Percentiles rank a stretch among this genome's conserved stretches.
Evolutionary conservation across 2,113 vertebrate species (phyloP).

Genomic region (Thomomys bottae): DNA sequence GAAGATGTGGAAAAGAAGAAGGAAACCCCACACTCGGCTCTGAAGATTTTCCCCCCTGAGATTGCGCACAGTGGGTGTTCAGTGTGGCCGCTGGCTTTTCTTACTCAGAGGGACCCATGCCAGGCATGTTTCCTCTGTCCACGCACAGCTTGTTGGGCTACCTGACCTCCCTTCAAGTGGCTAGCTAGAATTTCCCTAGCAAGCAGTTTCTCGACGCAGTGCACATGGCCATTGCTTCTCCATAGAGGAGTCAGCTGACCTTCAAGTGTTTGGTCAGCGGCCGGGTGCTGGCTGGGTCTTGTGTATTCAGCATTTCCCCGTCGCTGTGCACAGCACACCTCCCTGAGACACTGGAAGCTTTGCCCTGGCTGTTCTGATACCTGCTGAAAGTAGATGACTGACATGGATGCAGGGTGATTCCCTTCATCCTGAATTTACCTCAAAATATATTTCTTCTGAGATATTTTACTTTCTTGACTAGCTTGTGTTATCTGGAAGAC

Average conservation of each 20-base stretch:
- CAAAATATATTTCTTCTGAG: not conserved
- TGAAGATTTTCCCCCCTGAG: not conserved
- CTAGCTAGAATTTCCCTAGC: not conserved
- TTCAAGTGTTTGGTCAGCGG: not conserved
- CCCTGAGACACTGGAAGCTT: not conserved
- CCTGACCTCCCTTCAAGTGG: not conserved
- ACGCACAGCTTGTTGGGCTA: not conserved
- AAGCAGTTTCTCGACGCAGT: accelerated
- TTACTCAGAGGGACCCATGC: too few relatives aligned
- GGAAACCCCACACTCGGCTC: not conserved
- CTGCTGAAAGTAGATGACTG: accelerated
- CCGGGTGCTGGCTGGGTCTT: too few relatives aligned
- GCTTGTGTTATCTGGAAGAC: not conserved
- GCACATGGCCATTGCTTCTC: accelerated
- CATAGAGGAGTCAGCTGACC: not conserved
- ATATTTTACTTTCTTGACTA: not conserved
- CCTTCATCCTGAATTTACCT: too few relatives aligned
- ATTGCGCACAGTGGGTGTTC: not conserved
- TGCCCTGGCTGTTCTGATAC: not conserved
- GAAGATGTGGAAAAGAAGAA: not conserved
- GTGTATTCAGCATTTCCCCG: not conserved
- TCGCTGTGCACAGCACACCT: too few relatives aligned
- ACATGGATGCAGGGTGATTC: not conserved
- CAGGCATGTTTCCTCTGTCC: not conserved
- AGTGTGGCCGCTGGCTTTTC: not conserved